Conservation (phyloP, 1,140 invertebrate genomes). For the Chelonus insularis region DNA sequence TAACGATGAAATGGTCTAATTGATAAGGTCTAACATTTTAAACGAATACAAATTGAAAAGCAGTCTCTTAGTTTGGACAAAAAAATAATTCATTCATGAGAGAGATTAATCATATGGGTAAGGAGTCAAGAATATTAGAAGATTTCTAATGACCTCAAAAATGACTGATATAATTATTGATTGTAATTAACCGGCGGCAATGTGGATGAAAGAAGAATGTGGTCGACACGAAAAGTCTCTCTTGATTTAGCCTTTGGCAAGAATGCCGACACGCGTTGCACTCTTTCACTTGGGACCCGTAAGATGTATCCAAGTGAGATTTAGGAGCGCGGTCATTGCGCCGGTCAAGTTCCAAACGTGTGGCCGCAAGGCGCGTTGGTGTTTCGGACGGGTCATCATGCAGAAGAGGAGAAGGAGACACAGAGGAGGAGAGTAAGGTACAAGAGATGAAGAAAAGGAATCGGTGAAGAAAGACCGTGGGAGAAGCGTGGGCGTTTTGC, state of each 20-base stretch:
- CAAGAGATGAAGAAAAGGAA: neutral
- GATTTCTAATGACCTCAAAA: neutral
- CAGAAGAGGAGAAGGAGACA: neutral
- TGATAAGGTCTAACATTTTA: no score
- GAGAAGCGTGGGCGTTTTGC: constrained; percentile 30
- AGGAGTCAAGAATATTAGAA: neutral
- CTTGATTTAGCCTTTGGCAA: constrained; percentile 18
- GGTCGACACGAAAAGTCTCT: constrained; percentile 1
- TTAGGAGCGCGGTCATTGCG: constrained; percentile 22
- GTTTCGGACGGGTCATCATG: neutral
- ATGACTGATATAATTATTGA: neutral
- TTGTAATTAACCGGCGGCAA: neutral
- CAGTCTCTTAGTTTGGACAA: no score
- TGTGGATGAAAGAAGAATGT: neutral
- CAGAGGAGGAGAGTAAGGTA: neutral
- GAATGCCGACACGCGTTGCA: constrained; percentile 13
- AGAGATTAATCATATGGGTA: no score
- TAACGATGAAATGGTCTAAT: no score
- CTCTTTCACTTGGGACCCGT: constrained; percentile 5
- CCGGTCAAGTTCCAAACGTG: constrained; percentile 11
- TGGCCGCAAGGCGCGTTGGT: neutral
- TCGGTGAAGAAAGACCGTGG: constrained; percentile 27
- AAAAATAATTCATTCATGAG: no score
- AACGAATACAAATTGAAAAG: no score
- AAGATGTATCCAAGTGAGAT: constrained; percentile 12